These are phyloP conservation scores for Melanotaenia maccullochi DNA, from an alignment of 2,797 vertebrate species.

Conservation along the genomic window DNA sequence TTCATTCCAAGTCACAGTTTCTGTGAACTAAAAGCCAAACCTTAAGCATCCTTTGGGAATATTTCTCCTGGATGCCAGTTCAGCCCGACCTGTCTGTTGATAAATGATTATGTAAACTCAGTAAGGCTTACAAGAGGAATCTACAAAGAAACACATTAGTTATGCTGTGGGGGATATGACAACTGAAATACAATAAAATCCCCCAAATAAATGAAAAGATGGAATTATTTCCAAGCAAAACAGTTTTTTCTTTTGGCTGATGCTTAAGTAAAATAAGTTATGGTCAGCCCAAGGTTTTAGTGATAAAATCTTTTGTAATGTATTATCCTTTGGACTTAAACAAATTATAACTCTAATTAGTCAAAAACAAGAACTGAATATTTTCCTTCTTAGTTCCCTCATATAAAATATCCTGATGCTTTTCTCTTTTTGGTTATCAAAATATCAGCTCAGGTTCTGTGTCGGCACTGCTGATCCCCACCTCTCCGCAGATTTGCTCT, in stretches of 20 bases:
- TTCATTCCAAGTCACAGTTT: constrained; percentile 18
- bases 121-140: constrained; percentile 43
- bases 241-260: constrained; percentile 14
- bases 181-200: constrained; percentile 42
- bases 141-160: constrained; percentile 59
- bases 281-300: background rate
- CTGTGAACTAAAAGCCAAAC: constrained; percentile 30
- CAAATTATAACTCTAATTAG: constrained; percentile 39
- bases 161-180: constrained; percentile 44
- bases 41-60: constrained; percentile 38
- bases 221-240: constrained; percentile 41
- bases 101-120: constrained; percentile 59
- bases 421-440: constrained; percentile 40
- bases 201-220: constrained; percentile 47
- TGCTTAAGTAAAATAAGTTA: background rate
- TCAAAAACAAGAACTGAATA: constrained; percentile 31
- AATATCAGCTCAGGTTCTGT: constrained; percentile 43
- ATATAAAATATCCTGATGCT: constrained; percentile 17
- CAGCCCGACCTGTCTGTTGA: constrained; percentile 32
- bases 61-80: constrained; percentile 48
- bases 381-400: constrained; percentile 23
- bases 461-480: constrained; percentile 48
- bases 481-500: constrained; percentile 48
- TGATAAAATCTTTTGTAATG: constrained; percentile 22
- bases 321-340: constrained; percentile 23